Evolutionary conservation across 2,113 vertebrate species (phyloP).

Genomic region (Sebastes fasciatus): DNA sequence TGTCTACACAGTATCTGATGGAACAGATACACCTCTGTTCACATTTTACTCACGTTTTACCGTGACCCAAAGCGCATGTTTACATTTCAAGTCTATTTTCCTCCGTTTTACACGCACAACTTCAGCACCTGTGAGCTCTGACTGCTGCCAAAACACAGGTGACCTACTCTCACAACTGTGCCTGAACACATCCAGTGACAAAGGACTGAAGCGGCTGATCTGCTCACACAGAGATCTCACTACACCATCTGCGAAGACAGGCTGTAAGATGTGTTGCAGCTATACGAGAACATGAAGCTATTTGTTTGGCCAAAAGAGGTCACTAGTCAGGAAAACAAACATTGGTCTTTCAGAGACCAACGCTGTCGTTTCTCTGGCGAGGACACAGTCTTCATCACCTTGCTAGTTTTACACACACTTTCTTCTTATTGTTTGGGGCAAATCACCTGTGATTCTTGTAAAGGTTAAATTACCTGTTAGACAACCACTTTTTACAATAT

Average conservation of each 20-base stretch:
- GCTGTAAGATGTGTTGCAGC: not conserved
- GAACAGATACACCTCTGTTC: not conserved
- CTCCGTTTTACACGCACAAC: too few species aligned
- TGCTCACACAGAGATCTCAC: not conserved
- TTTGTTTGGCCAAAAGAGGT: not conserved
- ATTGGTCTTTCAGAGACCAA: not conserved
- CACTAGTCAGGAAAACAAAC: not conserved
- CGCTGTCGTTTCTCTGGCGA: not conserved
- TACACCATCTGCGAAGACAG: not conserved
- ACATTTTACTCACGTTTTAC: not conserved
- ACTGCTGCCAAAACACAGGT: too few species aligned
- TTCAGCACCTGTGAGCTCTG: too few species aligned
- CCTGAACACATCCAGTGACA: not conserved
- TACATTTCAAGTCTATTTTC: not conserved
- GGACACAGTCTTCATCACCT: not conserved
- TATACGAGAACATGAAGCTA: not conserved
- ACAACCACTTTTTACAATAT: not conserved
- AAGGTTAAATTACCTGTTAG: not conserved
- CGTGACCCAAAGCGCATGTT: not conserved
- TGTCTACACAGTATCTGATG: not conserved
- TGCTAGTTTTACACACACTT: not conserved
- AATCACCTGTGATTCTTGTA: not conserved
- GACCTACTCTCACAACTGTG: too few species aligned
- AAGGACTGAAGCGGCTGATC: not conserved
- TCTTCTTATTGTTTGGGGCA: not conserved